Evolutionary conservation across 2,113 vertebrate species (phyloP).

Genomic region (Nothoprocta perdicaria): DNA sequence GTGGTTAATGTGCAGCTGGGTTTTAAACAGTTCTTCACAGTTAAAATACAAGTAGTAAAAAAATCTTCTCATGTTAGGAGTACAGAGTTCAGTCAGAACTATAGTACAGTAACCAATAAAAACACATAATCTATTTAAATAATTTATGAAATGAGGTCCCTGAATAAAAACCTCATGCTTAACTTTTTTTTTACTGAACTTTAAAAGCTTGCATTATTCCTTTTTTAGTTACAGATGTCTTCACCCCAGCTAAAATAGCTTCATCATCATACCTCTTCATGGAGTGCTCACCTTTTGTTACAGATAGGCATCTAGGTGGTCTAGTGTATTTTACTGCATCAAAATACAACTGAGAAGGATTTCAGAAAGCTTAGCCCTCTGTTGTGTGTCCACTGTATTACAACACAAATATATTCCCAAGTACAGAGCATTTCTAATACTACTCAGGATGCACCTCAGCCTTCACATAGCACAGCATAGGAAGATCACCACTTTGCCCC

Average conservation of each 20-base stretch:
- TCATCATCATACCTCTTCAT: background rate
- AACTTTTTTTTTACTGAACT: background rate
- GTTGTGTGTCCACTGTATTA: background rate
- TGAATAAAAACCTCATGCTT: background rate
- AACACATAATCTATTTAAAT: background rate
- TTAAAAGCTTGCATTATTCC: background rate
- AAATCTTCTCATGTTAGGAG: background rate
- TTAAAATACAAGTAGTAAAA: background rate
- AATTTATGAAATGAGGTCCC: background rate
- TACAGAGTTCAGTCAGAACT: background rate
- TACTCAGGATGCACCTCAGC: background rate
- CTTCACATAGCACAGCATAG: background rate
- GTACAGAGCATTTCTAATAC: background rate
- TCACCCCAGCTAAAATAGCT: background rate
- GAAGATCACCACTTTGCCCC: background rate
- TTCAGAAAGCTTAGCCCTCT: background rate
- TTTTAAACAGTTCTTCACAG: constrained; percentile 53
- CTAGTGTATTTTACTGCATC: background rate
- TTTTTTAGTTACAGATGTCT: background rate
- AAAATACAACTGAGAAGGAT: background rate
- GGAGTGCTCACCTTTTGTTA: background rate
- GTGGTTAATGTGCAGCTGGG: constrained; percentile 47
- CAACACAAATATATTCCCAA: background rate
- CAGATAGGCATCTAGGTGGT: background rate
- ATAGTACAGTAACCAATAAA: background rate